Base-by-base conservation (phyloP, 2,888 invertebrate genomes). In the Psylliodes chrysocephalus region DNA sequence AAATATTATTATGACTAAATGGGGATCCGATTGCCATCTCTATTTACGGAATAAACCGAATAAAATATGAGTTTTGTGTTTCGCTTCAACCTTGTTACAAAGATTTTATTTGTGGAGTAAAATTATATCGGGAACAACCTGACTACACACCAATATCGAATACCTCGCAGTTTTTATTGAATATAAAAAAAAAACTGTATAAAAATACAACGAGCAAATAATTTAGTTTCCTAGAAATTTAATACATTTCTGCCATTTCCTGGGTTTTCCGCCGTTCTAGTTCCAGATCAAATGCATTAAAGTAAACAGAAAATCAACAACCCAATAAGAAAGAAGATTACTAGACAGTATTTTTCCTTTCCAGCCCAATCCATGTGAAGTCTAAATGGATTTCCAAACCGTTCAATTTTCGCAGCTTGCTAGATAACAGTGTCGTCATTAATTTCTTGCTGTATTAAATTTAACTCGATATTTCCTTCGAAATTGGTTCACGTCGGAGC, bases 371-470 rank as follows among this genome's bases (percentile, higher is more conserved):
- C 25, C 42, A 14, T 40, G 54, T 33, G 40, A 46, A 46, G 46
- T 56, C 46, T 33, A 56, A 46, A 56, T 35, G 22, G 46, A 55
- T 44, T 55, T 55, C 28, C 44, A 42, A 42, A 46, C 46, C 28
- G 53, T 54, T 54, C 53, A 54, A 14, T 54, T 54, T 40, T 33
- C 40, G 40, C 54, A 18, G 44, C 46, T 33, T 30, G 33, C 30
- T 12, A 56, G 35, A 56, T 46, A 42, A 28, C 6, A 49, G n/a
- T 30, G 30, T 49, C 49, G 30, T 28, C 49, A 49, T 49, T 49
- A 49, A 49, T 49, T 49, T 49, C 49, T 25, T 17, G 17, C 49
- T 15, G 15, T 49, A 49, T 49, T 49, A 49, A 49, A 49, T 46
- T 46, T 25, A 46, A 46, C 53, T 40, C 25, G 25, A 54, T 54